Evolutionary conservation across 2,113 vertebrate genomes (phyloP).

Genomic region (Acanthisitta chloris): DNA sequence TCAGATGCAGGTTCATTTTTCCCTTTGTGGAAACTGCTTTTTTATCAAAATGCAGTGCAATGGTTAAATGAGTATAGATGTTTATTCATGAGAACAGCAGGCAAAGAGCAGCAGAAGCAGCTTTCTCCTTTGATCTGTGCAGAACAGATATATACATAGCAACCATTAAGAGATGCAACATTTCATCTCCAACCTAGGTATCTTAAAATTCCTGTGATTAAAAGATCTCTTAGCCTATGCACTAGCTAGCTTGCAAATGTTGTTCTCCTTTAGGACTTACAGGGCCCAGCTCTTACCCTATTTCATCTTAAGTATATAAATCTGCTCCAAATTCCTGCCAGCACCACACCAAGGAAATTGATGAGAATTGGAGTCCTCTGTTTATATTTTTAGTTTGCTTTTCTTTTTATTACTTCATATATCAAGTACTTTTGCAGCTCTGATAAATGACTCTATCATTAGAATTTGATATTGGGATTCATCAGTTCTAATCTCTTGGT

Average conservation of each 20-base stretch:
- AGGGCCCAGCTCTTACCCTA: background rate
- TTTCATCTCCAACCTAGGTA: conserved; percentile 19
- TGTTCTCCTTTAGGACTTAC: background rate
- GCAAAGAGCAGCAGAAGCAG: conserved; percentile 20
- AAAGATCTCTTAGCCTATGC: background rate
- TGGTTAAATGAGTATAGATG: background rate
- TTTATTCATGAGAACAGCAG: conserved; percentile 26
- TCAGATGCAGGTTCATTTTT: background rate
- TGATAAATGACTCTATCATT: background rate
- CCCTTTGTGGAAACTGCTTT: background rate
- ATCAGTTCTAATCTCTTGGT: conserved; percentile 7
- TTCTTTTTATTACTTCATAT: background rate
- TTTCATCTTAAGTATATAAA: background rate
- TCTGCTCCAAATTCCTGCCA: background rate
- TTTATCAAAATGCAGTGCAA: background rate
- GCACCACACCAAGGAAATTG: background rate
- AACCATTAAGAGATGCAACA: background rate
- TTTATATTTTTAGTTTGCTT: background rate
- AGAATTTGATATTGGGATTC: background rate
- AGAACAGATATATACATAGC: background rate
- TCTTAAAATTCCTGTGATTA: conserved; percentile 4
- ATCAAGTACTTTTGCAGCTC: background rate
- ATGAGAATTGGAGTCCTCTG: background rate
- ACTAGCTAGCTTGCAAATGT: background rate
- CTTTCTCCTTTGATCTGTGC: conserved; percentile 19